phyloP scores from a whole-genome alignment of 2,113 vertebrate genomes.

The Oxygymnocypris stewartii region DNA sequence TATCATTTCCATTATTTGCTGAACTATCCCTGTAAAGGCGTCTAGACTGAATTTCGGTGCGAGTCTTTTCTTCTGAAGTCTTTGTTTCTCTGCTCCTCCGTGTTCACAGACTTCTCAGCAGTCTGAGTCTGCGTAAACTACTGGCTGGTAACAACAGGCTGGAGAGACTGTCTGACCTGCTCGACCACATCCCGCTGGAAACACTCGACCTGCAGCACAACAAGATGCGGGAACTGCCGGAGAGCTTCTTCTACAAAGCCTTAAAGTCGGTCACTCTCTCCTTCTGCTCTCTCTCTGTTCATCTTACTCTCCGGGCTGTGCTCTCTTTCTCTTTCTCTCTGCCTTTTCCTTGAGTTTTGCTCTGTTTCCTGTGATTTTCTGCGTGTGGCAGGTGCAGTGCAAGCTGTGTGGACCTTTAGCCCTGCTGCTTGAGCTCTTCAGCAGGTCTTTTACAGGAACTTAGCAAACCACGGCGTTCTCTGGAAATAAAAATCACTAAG shows the following conservation, averaged over 20 bases:
- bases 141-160: constrained; percentile 85
- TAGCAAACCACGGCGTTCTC: not conserved
- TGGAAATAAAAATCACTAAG: not conserved
- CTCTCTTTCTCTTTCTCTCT: not conserved
- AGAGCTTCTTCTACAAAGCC: constrained; percentile 88
- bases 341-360: not conserved
- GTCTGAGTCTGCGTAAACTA: constrained; percentile 88
- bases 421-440: constrained; percentile 2
- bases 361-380: not conserved
- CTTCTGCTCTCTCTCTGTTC: constrained; percentile 9
- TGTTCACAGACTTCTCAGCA: constrained; percentile 82
- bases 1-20: not conserved
- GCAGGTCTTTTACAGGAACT: not conserved
- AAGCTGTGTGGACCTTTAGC: not conserved
- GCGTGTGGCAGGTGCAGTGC: constrained; percentile 29
- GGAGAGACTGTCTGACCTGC: constrained; percentile 80
- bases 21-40: not conserved
- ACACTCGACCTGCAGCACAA: constrained; percentile 93
- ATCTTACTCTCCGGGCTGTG: not conserved
- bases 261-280: constrained; percentile 85
- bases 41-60: not conserved
- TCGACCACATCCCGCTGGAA: constrained; percentile 90
- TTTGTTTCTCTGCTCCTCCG: not conserved
- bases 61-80: not conserved
- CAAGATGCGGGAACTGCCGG: constrained; percentile 82